A percentile compares a stretch with the other conserved stretches of the same genome.
These are phyloP conservation scores for Tamias sibiricus DNA, from an alignment of 2,113 vertebrate species.

Conservation along the genomic window DNA sequence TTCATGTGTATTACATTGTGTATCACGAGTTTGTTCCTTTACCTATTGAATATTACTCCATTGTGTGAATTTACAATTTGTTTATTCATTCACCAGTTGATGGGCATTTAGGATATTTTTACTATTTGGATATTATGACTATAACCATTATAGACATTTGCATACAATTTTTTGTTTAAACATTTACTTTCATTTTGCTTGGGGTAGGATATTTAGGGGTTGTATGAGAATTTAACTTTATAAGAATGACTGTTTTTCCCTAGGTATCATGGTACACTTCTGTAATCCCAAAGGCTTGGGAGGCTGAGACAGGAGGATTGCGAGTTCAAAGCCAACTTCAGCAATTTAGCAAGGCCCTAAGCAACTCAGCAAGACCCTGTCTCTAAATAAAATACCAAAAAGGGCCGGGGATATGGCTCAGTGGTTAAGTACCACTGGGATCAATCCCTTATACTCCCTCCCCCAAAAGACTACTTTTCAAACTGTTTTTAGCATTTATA, in stretches of 20 bases:
- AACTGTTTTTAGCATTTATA: neutral
- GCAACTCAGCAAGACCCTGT: too few species aligned
- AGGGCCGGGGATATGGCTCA: too few species aligned
- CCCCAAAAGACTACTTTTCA: neutral
- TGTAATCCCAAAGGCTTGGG: too few species aligned
- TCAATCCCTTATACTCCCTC: too few species aligned
- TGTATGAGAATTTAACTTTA: neutral
- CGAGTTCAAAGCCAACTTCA: too few species aligned
- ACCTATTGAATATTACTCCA: neutral
- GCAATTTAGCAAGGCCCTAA: too few species aligned
- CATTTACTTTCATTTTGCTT: neutral
- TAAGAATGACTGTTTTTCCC: neutral
- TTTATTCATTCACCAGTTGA: slow-evolving; percentile 1
- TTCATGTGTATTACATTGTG: neutral
- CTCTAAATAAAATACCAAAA: too few species aligned
- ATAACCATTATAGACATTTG: neutral
- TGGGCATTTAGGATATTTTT: neutral
- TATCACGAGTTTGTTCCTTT: neutral
- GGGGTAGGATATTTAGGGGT: neutral
- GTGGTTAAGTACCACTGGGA: too few species aligned
- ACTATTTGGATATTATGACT: neutral
- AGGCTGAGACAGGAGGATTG: too few species aligned
- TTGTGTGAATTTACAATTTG: neutral
- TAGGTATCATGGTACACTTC: too few species aligned
- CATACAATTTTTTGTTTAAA: neutral